A percentile compares a stretch with the other conserved stretches of the same genome.
phyloP scores from a whole-genome alignment of 2,797 vertebrate species.

The Pelochelys cantorii region DNA sequence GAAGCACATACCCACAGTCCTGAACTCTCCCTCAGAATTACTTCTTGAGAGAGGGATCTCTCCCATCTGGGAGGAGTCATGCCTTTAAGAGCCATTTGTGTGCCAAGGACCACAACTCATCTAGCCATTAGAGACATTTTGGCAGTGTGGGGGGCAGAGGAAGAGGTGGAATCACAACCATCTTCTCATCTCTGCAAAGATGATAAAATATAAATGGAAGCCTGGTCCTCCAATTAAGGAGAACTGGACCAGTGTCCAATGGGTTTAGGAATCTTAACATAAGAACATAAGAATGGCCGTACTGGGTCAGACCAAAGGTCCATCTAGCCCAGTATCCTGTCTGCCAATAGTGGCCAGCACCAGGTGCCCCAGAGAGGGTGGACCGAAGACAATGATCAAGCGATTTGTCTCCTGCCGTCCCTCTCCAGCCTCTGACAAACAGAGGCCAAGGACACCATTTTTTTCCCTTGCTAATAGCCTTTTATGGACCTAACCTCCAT shows the following conservation, averaged over 20 bases:
- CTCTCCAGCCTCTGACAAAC: too few species aligned
- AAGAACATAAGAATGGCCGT: too few species aligned
- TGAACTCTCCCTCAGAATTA: not conserved
- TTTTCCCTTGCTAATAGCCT: too few species aligned
- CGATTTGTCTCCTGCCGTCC: too few species aligned
- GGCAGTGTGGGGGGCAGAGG: too few species aligned
- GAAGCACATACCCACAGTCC: not conserved
- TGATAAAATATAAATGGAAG: not conserved
- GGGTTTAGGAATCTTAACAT: not conserved
- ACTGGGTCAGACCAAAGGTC: too few species aligned
- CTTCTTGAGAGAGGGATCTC: not conserved
- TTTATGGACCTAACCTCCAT: too few species aligned
- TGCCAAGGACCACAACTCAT: not conserved
- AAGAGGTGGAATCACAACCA: not conserved
- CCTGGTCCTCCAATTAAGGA: not conserved
- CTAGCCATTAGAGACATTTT: not conserved
- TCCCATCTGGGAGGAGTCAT: not conserved
- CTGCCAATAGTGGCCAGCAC: too few species aligned
- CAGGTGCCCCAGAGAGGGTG: too few species aligned
- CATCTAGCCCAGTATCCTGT: too few species aligned
- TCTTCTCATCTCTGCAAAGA: not conserved
- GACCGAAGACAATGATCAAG: too few species aligned
- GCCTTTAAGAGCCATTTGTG: not conserved
- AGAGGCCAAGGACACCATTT: too few species aligned
- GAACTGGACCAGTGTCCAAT: not conserved